These are phyloP conservation scores for Aricia artaxerxes DNA, from an alignment of 2,888 invertebrate species.

Conservation along the genomic window DNA sequence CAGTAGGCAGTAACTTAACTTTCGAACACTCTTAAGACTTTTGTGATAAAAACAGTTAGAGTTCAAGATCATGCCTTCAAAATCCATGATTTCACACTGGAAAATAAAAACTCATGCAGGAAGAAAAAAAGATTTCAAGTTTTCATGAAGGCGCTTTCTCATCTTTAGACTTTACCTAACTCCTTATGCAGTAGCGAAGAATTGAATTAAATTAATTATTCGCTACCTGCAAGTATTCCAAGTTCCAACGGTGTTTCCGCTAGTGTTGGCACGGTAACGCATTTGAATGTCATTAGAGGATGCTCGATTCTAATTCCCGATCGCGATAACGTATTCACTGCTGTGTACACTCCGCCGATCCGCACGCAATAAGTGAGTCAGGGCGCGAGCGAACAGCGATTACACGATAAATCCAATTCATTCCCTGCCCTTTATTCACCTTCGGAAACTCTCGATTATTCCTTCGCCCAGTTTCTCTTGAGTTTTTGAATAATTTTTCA, in stretches of 20 bases:
- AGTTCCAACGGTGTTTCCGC: neutral
- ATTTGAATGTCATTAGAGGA: slow-evolving; percentile 36
- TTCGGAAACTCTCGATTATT: slow-evolving; percentile 49
- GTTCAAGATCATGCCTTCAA: too few species aligned
- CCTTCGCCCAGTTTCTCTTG: slow-evolving; percentile 52
- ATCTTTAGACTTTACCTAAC: too few species aligned
- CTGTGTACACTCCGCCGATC: slow-evolving; percentile 50
- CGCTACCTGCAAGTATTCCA: neutral
- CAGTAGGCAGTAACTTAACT: neutral
- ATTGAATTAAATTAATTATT: neutral
- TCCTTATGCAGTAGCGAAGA: neutral
- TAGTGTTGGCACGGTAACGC: slow-evolving; percentile 14
- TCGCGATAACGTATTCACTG: slow-evolving; percentile 55
- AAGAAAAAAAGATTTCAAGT: too few species aligned
- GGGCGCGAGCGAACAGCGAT: slow-evolving; percentile 61
- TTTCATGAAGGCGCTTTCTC: too few species aligned
- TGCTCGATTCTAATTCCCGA: slow-evolving; percentile 38
- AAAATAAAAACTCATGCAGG: too few species aligned
- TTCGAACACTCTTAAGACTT: neutral
- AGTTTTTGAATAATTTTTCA: slow-evolving; percentile 48
- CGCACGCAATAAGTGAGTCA: slow-evolving; percentile 59
- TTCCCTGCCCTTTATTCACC: slow-evolving; percentile 51
- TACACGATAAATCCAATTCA: slow-evolving; percentile 67
- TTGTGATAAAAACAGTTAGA: neutral
- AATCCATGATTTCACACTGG: too few species aligned